Evolutionary conservation across 2,113 vertebrate species (phyloP), one percentile per base, ranked within the genome.

Genomic region (Oreochromis spilurus): DNA sequence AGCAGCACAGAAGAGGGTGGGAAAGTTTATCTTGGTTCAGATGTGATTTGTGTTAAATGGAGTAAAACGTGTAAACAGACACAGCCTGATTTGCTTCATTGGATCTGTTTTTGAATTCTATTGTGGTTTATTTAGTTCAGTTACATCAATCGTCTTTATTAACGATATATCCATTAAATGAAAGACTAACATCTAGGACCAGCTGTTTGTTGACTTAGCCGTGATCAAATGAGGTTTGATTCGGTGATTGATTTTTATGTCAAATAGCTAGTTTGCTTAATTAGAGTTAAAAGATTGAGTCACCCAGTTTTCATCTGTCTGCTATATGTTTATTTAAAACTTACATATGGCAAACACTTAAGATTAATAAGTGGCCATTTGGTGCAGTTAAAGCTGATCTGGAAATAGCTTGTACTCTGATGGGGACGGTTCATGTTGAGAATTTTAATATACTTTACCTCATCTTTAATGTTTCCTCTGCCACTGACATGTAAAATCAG

Each of bases 121-220:
- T 65, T 78, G 38, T 81, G 81, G 80, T 89, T 93, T 77, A 19
- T 89, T 48, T 52, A 48, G 81, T 85, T 85, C 53, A 70, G 52
- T 79, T 29, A 50, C 58, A 91, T 87, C 24, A 84, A 65, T 87
- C 55, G 38, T 90, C 43, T 52, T n/a, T 85, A 85, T 89, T 60
- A 81, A 91, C 81, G 43, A 83, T 48, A 48, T 81, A 52, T 87
- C 65, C 50, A 83, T 90, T 62, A 87, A 84, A 90, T 81, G 77
- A 85, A 86, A 91, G 36, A 85, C 84, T 89, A 93, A 88, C 84
- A 89, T 26, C 84, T 70, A n/a, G 67, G 43, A 82, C 45, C 34
- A 43, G 36, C 16, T 77, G 85, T 84, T 91, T 95, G 90, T 93
- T 94, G 72, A 77, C 45, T 77, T 52, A 77, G 72, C 72, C 10